Percentiles rank a stretch among this genome's conserved stretches.
Conservation (phyloP, 2,888 invertebrate genomes). For the Eupithecia vulgata region DNA sequence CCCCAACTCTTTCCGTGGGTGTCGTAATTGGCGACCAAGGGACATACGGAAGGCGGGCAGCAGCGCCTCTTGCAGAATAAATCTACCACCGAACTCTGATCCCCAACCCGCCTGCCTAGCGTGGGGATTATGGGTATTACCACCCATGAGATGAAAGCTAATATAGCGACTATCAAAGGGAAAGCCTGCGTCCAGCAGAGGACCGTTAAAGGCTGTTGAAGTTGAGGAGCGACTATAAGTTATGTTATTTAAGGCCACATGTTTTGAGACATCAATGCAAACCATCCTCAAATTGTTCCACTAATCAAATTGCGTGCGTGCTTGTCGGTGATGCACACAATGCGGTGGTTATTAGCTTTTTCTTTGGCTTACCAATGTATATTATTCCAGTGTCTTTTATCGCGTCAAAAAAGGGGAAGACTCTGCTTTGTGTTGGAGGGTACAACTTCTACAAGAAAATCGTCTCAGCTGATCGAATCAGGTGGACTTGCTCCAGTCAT, state of each 20-base stretch:
- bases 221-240: background rate
- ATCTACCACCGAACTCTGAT: too few species aligned
- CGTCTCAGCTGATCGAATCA: conserved; percentile 41
- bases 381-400: conserved; percentile 45
- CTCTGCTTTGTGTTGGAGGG: conserved; percentile 33
- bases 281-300: background rate
- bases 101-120: too few species aligned
- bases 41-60: too few species aligned
- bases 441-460: conserved; percentile 37
- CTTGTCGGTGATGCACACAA: background rate
- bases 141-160: too few species aligned
- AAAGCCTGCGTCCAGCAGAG: too few species aligned
- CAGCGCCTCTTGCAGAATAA: too few species aligned
- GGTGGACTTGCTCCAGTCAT: conserved; percentile 60
- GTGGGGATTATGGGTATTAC: too few species aligned
- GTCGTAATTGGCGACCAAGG: too few species aligned
- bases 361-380: background rate
- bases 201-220: too few species aligned
- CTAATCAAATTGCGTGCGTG: background rate
- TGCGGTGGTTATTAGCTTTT: background rate
- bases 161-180: too few species aligned
- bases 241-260: background rate
- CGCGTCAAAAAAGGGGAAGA: conserved; percentile 46
- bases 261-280: background rate
- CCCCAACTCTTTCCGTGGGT: too few species aligned